Evolutionary conservation across 2,113 vertebrate genomes (phyloP).

Genomic region (Henicopernis longicauda): DNA sequence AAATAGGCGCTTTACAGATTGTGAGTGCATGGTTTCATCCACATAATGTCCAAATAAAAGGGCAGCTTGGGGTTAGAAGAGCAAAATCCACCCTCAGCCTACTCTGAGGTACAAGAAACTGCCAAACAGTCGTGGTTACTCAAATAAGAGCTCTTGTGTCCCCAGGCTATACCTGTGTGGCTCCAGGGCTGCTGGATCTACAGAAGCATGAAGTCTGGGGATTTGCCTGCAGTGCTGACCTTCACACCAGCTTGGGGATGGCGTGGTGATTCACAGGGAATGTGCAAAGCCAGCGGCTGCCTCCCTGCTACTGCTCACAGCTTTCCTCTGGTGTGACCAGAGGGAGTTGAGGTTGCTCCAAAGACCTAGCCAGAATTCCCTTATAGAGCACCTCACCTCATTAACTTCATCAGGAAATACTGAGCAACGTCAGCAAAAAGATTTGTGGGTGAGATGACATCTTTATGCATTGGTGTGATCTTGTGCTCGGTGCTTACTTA

Average conservation of each 20-base stretch:
- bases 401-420: neutral
- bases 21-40: neutral
- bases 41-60: neutral
- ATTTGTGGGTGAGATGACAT: constrained; percentile 2
- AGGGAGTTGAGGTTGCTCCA: neutral
- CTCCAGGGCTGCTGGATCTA: neutral
- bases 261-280: neutral
- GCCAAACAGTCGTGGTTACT: neutral
- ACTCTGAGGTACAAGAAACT: neutral
- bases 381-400: neutral
- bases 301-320: neutral
- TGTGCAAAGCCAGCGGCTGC: neutral
- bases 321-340: neutral
- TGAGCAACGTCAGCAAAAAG: constrained; percentile 18
- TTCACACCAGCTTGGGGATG: neutral
- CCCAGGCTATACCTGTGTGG: neutral
- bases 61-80: neutral
- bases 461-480: constrained; percentile 1
- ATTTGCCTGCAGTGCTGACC: neutral
- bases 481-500: neutral
- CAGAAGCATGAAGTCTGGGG: neutral
- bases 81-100: neutral
- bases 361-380: neutral
- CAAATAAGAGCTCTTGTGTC: neutral
- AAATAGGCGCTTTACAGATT: neutral